Conservation (phyloP, 2,888 invertebrate genomes). For the Molorchus minor region DNA sequence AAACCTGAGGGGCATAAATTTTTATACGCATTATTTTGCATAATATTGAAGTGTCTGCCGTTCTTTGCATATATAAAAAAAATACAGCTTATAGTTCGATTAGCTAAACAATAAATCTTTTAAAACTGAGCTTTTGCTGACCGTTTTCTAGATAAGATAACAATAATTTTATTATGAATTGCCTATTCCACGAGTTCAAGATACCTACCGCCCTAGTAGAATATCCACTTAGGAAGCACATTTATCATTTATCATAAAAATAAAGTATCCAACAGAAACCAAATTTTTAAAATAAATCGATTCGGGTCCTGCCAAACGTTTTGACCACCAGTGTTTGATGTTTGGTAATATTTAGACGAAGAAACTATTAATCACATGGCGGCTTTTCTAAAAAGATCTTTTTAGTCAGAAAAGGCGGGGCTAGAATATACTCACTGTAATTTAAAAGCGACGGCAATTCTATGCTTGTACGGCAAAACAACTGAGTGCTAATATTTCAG, state of each 20-base stretch:
- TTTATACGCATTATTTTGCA: too few species aligned
- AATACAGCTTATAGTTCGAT: too few species aligned
- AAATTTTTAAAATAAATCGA: slow-evolving; percentile 27
- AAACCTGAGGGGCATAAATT: too few species aligned
- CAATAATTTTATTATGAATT: too few species aligned
- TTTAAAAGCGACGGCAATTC: slow-evolving; percentile 30
- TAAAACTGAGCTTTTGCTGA: too few species aligned
- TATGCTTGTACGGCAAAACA: slow-evolving; percentile 31
- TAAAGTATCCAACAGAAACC: slow-evolving; percentile 25
- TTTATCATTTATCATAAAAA: slow-evolving; percentile 8
- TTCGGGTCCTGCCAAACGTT: slow-evolving; percentile 21
- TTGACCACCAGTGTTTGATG: slow-evolving; percentile 36
- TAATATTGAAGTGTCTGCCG: too few species aligned
- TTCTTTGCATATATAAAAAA: too few species aligned
- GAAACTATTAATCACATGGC: slow-evolving; percentile 39
- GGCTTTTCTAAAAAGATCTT: slow-evolving; percentile 32
- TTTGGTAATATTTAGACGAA: slow-evolving; percentile 39
- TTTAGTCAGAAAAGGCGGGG: slow-evolving; percentile 32
- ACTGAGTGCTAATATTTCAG: slow-evolving; percentile 32
- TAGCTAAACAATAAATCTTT: too few species aligned
- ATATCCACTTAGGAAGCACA: too few species aligned
- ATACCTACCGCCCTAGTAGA: too few species aligned
- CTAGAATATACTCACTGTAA: slow-evolving; percentile 30
- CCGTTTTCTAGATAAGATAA: too few species aligned
- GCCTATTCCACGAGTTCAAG: too few species aligned